Conservation (phyloP, 2,888 invertebrate species). For the Ellobium chinense region DNA sequence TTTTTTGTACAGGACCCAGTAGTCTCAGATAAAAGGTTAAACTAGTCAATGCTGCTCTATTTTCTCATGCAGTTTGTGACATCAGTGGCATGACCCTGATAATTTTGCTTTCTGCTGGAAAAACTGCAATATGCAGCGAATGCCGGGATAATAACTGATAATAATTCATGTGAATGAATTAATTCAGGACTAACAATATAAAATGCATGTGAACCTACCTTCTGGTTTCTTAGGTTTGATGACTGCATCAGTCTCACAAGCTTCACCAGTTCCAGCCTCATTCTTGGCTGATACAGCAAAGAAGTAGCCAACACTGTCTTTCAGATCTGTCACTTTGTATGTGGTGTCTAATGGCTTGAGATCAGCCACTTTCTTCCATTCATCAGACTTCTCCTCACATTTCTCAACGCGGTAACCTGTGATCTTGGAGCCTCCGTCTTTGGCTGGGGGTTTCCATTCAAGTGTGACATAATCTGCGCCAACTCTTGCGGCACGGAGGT, state of each 20-base stretch:
- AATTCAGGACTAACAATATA: no score
- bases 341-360: constrained; percentile 52
- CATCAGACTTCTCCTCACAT: constrained; percentile 51
- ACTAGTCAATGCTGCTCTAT: no score
- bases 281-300: constrained; percentile 74
- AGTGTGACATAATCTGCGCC: constrained; percentile 59
- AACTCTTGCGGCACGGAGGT: constrained; percentile 55
- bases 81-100: no score
- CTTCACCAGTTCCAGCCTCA: constrained; percentile 55
- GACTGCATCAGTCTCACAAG: constrained; percentile 53
- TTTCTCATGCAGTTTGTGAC: no score
- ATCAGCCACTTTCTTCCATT: constrained; percentile 58
- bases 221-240: constrained; percentile 55
- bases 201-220: no score
- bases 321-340: constrained; percentile 56
- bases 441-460: constrained; percentile 61
- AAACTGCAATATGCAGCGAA: no score
- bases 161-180: no score
- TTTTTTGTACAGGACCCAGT: no score
- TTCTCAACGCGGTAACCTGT: constrained; percentile 60
- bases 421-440: constrained; percentile 66
- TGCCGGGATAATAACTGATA: no score
- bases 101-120: no score
- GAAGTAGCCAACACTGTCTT: constrained; percentile 64
- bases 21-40: no score